phyloP scores from a whole-genome alignment of 2,888 invertebrate genomes.

The Temnothorax unifasciatus region DNA sequence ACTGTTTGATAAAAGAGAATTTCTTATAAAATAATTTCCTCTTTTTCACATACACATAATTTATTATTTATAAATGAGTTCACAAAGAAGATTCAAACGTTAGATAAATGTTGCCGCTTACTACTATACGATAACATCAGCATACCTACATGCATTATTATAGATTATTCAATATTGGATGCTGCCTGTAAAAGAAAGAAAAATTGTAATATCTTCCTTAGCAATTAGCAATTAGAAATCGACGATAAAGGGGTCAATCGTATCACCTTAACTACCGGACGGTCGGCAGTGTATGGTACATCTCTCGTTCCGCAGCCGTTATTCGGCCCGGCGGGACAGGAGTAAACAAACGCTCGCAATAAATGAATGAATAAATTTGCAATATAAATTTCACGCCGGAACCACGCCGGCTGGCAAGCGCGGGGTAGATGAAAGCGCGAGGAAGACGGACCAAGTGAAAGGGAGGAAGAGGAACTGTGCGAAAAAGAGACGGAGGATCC shows the following conservation, averaged over 20 bases:
- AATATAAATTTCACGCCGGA: conserved; percentile 76
- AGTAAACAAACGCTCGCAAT: conserved; percentile 74
- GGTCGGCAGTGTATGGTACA: not conserved
- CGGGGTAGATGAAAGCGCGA: conserved; percentile 54
- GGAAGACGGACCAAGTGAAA: conserved; percentile 6
- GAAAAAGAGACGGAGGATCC: conserved; percentile 62
- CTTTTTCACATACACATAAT: not conserved
- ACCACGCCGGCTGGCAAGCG: conserved; percentile 61
- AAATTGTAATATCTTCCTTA: conserved; percentile 1
- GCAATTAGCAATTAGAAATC: not conserved
- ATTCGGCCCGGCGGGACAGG: conserved; percentile 43
- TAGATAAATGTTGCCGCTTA: not conserved
- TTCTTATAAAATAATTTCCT: not conserved
- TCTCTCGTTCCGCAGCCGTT: conserved; percentile 44
- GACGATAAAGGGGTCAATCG: conserved; percentile 35
- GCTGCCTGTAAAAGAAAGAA: conserved; percentile 8
- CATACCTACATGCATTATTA: not conserved
- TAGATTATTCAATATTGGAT: not conserved
- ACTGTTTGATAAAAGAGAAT: not conserved
- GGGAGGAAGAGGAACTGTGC: not conserved
- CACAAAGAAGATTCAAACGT: not conserved
- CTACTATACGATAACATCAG: not conserved
- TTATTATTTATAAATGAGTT: not conserved
- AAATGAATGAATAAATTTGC: conserved; percentile 71
- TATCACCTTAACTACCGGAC: conserved; percentile 28